Base-by-base conservation (phyloP, 2,113 vertebrate species). In the Thunnus maccoyii region DNA sequence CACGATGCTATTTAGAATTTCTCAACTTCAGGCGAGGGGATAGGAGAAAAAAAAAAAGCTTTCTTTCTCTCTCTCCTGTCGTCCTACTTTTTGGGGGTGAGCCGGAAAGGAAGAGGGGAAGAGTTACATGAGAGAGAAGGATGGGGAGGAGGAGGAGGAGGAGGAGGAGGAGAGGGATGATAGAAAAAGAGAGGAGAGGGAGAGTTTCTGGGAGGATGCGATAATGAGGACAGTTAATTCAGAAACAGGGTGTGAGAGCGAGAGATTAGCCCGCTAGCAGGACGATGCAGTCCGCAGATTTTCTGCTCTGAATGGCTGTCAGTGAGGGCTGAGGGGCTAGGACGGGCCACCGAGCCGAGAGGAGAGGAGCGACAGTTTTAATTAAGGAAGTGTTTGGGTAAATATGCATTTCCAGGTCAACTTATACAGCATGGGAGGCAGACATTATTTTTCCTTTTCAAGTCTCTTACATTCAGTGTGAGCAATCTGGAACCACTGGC, bases 141-240 rank as follows among this genome's bases (percentile, higher is more conserved):
- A 69, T 54, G 41, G 51, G 47, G 41, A 22, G 58, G 18, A 18
- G 50, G 17, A 48, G 22, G 22, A n/a, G 54, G 11, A 57, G 36
- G 63, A 36, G 41, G 56, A 44, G 55, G 9, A 36, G 57, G 52
- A 60, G 71, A 9, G 60, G 69, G 62, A 77, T 36, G 72, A 74
- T 30, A 62, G 51, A 78, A 75, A 82, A 71, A 72, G 46, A 62
- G 81, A 80, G 51, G 63, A 52, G 64, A 58, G 46, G 76, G 50
- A 66, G 80, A 75, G 75, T 88, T 90, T 93, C 89, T 94, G 92
- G 82, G 86, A 91, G 86, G 83, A 86, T 76, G 88, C 64, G 91
- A 93, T 94, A 93, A 94, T 94, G 88, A 92, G 91, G 90, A 82
- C 68, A 75, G 86, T 88, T 94, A 88, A 93, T 94, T 93, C 90